Evolutionary conservation across 1,140 invertebrate genomes (phyloP), one percentile per base, ranked within the genome.

Genomic region (Ceratina japonica): DNA sequence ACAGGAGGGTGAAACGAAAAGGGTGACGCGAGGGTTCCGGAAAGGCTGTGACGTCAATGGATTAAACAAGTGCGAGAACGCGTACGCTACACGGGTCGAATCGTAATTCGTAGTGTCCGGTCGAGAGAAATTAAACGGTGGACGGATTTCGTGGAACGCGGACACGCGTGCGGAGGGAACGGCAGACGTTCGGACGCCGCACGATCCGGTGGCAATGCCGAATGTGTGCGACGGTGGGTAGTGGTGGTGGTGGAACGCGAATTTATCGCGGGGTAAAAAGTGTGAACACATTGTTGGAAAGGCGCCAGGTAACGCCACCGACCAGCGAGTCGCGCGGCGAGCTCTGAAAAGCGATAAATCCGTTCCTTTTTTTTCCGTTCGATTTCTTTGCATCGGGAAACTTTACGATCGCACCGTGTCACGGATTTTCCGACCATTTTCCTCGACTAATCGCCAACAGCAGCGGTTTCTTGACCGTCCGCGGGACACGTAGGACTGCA

Each of bases 211-310:
- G 52, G 18, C 54, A 59, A 66, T 7, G 3, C 56, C 37, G n/a
- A 58, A 1, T 68, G 71, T 69, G 37, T 31, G 31, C 24, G n/a
- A n/a, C n/a, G n/a, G n/a, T n/a, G n/a, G n/a, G n/a, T n/a, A n/a
- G n/a, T n/a, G n/a, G n/a, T n/a, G n/a, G n/a, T n/a, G 52, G n/a
- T 22, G 59, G 44, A 27, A 56, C n/a, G 31, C 51, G 61, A 54
- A 81, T 81, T 81, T 77, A 78, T 81, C 69, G 64, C 54, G 31
- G 49, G 61, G 63, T 44, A 73, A 71, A 78, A 81, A 81, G 76
- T 49, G 76, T n/a, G 69, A 81, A 81, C 76, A 79, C 27, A 68
- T 73, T 64, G 76, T 79, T 81, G 80, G 80, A 81, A 81, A 74
- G 37, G 58, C 68, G 80, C 80, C 80, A 81, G 75, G 61, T 79